Percentiles rank a stretch among this genome's conserved stretches.
Conservation (phyloP, 37 sponge, comb jelly and placozoan species). For the Ephydatia muelleri region DNA sequence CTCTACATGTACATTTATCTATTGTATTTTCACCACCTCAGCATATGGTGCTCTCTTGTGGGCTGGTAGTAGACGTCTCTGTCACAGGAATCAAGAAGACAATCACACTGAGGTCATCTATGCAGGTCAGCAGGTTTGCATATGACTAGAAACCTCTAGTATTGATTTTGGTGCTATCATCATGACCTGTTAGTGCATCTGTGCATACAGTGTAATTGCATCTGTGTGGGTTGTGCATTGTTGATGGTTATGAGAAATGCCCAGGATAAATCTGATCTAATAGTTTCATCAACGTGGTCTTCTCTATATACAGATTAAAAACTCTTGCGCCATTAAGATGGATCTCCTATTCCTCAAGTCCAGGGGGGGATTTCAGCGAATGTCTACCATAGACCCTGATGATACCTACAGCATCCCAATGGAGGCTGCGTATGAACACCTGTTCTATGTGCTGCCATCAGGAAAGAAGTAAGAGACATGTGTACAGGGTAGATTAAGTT, state of each 20-base stretch:
- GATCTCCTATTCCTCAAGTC: neutral
- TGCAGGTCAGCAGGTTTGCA: constrained; percentile 34
- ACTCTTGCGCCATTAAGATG: neutral
- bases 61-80: constrained; percentile 64
- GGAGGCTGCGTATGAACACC: constrained; percentile 3
- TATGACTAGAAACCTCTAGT: too few relatives aligned
- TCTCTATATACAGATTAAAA: neutral
- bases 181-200: too few relatives aligned
- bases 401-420: constrained; percentile 54
- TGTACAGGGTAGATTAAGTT: neutral
- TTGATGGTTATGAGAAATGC: too few relatives aligned
- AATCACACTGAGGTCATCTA: constrained; percentile 49
- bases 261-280: too few relatives aligned
- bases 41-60: constrained; percentile 1
- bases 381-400: constrained; percentile 33
- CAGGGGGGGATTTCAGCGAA: neutral
- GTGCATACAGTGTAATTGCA: too few relatives aligned
- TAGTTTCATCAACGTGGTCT: neutral
- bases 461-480: constrained; percentile 36
- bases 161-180: too few relatives aligned
- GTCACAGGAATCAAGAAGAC: constrained; percentile 72
- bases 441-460: constrained; percentile 38
- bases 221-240: too few relatives aligned
- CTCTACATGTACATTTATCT: too few relatives aligned
- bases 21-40: neutral